phyloP scores from a whole-genome alignment of 2,797 vertebrate species.

The Erithacus rubecula region DNA sequence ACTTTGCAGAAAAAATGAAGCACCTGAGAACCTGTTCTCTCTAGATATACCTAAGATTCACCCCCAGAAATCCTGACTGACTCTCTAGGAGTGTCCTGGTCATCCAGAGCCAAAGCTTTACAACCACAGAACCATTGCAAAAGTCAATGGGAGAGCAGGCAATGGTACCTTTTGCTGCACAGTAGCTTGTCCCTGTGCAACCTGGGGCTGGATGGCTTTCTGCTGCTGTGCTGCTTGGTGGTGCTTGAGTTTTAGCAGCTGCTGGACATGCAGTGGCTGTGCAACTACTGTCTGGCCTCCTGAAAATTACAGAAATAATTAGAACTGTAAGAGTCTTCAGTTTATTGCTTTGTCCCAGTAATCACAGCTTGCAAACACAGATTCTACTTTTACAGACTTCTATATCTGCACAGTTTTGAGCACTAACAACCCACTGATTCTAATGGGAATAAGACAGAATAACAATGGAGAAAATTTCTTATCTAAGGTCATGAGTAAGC shows the following conservation, averaged over 20 bases:
- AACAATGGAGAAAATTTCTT: background rate
- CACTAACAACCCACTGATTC: background rate
- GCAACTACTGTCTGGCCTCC: slow-evolving; percentile 83
- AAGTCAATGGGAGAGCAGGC: background rate
- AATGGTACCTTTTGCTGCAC: slow-evolving; percentile 87
- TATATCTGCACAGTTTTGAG: background rate
- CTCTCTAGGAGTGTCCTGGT: background rate
- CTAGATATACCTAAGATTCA: background rate
- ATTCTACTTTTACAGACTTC: background rate
- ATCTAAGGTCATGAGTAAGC: background rate
- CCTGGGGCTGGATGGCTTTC: slow-evolving; percentile 86
- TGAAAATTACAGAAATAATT: slow-evolving; percentile 44
- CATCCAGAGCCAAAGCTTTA: background rate
- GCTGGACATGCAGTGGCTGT: slow-evolving; percentile 84
- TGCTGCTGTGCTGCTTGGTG: slow-evolving; percentile 84
- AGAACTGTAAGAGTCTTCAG: background rate
- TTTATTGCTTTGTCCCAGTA: background rate
- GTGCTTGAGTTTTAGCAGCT: slow-evolving; percentile 79
- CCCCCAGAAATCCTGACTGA: background rate
- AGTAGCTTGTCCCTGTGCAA: slow-evolving; percentile 77
- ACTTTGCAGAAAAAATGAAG: background rate
- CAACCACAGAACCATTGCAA: background rate
- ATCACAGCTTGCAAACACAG: background rate
- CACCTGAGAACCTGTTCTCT: background rate
- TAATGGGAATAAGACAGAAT: background rate